These are phyloP conservation scores for Lagodon rhomboides DNA, from an alignment of 2,797 vertebrate species.

Conservation along the genomic window DNA sequence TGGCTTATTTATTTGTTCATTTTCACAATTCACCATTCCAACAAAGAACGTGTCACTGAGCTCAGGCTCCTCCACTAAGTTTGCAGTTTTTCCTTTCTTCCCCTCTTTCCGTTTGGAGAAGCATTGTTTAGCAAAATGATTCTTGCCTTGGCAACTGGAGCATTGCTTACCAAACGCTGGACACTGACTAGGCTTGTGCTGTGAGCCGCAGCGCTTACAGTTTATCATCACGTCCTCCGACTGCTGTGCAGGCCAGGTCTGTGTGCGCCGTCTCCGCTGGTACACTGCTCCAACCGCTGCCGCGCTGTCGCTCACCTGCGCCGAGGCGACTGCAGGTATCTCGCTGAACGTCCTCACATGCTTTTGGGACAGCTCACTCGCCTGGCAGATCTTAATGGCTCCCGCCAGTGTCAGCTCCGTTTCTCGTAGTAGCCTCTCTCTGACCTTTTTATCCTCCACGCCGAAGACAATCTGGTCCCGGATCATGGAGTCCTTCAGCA, in stretches of 20 bases:
- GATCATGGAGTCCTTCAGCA: not conserved
- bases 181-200: constrained; percentile 24
- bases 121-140: constrained; percentile 17
- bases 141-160: constrained; percentile 2
- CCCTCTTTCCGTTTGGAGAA: not conserved
- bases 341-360: constrained; percentile 4
- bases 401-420: not conserved
- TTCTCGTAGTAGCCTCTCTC: constrained; percentile 10
- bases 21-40: not conserved
- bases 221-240: not conserved
- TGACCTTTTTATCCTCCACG: constrained; percentile 11
- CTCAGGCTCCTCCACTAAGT: not conserved
- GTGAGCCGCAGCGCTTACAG: not conserved
- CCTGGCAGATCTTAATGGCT: constrained; percentile 7
- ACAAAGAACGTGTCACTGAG: constrained; percentile 7
- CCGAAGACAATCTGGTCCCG: constrained; percentile 7
- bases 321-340: not conserved
- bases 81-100: not conserved
- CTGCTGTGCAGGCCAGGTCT: not conserved
- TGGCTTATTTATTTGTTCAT: not conserved
- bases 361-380: not conserved
- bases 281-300: not conserved
- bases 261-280: not conserved
- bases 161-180: constrained; percentile 16
- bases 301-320: not conserved